phyloP scores from a whole-genome alignment of 1,140 invertebrate species.

The Pseudoatta argentina region DNA sequence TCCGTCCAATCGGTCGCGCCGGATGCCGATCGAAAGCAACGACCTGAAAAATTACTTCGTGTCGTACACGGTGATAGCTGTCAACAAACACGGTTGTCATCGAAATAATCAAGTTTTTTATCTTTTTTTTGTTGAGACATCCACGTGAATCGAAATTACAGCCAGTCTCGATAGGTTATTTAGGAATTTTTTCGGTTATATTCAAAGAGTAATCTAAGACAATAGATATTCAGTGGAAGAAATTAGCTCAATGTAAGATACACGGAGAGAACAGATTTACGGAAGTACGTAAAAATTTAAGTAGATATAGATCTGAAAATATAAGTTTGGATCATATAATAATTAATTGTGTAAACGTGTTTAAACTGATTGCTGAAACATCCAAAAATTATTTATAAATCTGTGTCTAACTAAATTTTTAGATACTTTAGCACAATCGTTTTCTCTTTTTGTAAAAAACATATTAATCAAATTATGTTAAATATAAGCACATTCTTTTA shows the following conservation, averaged over 20 bases:
- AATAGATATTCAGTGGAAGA: not conserved
- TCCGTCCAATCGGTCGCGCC: not conserved
- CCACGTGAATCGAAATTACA: not conserved
- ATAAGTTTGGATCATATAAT: too few relatives aligned
- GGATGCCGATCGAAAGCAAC: constrained; percentile 61
- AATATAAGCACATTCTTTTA: not conserved
- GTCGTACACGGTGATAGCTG: constrained; percentile 29
- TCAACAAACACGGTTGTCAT: not conserved
- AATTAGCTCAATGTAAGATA: not conserved
- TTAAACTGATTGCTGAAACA: too few relatives aligned
- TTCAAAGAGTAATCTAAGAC: not conserved
- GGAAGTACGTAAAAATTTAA: too few relatives aligned
- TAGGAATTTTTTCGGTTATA: not conserved
- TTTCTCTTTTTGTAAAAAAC: not conserved
- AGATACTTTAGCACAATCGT: too few relatives aligned
- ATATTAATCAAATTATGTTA: not conserved
- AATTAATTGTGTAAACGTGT: too few relatives aligned
- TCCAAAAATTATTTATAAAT: too few relatives aligned
- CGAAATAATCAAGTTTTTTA: constrained; percentile 15
- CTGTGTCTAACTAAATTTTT: too few relatives aligned
- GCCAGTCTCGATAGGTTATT: too few relatives aligned
- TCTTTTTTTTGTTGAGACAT: not conserved
- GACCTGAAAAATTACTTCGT: constrained; percentile 65
- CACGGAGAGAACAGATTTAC: too few relatives aligned
- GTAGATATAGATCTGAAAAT: too few relatives aligned